Evolutionary conservation across 1,140 invertebrate species (phyloP).

Genomic region (Scylla paramamosain): DNA sequence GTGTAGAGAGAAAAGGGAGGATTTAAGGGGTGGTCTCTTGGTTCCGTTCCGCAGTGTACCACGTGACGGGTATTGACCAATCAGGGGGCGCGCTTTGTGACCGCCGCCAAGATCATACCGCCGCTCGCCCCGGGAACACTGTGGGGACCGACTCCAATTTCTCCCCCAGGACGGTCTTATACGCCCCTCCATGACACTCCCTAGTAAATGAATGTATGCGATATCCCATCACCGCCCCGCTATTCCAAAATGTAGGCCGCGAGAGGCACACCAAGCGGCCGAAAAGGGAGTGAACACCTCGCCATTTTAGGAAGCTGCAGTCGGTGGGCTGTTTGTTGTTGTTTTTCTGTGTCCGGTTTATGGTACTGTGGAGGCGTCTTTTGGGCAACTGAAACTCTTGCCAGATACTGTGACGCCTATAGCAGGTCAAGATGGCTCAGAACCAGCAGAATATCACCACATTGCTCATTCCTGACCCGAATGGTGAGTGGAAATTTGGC

Average conservation of each 20-base stretch:
- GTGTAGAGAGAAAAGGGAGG: slow-evolving; percentile 45
- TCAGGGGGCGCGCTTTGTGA: slow-evolving; percentile 72
- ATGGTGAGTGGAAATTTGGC: slow-evolving; percentile 68
- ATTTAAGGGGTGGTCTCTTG: background rate
- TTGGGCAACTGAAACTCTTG: background rate
- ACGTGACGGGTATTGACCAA: slow-evolving; percentile 76
- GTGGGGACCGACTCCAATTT: slow-evolving; percentile 37
- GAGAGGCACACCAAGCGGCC: slow-evolving; percentile 26
- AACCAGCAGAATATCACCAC: slow-evolving; percentile 77
- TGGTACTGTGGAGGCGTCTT: slow-evolving; percentile 25
- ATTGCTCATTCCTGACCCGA: slow-evolving; percentile 74
- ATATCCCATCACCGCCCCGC: background rate
- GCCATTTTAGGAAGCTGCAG: slow-evolving; percentile 73
- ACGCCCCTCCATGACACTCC: background rate
- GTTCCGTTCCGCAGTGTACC: slow-evolving; percentile 53
- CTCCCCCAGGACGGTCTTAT: background rate
- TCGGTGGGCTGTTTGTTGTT: slow-evolving; percentile 70
- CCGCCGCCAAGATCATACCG: slow-evolving; percentile 72
- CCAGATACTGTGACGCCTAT: background rate
- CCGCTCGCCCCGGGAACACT: slow-evolving; percentile 52
- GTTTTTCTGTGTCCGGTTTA: slow-evolving; percentile 71
- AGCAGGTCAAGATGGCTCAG: slow-evolving; percentile 65
- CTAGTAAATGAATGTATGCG: slow-evolving; percentile 56
- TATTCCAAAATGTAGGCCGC: slow-evolving; percentile 46
- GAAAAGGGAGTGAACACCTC: slow-evolving; percentile 71